phyloP scores from a whole-genome alignment of 2,113 vertebrate genomes.

The Eulemur rufifrons region DNA sequence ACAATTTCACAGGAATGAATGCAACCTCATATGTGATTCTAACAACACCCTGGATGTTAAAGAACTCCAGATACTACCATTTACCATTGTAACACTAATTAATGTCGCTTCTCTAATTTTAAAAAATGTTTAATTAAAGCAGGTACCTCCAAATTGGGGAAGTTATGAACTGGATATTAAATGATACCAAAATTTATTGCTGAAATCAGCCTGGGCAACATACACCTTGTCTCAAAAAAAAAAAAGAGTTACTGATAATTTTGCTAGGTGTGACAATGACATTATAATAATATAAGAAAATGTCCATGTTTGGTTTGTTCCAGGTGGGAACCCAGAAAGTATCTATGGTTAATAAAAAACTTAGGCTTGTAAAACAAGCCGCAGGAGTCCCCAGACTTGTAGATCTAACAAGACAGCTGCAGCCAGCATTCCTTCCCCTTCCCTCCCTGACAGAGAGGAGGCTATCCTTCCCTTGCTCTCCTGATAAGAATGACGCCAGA shows the following conservation, averaged over 20 bases:
- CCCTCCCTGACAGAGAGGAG: too few relatives aligned
- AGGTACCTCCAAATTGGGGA: neutral
- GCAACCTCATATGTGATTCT: neutral
- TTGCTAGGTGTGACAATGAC: neutral
- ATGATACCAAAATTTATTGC: neutral
- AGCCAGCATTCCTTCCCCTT: too few relatives aligned
- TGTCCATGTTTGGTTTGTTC: too few relatives aligned
- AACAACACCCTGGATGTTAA: neutral
- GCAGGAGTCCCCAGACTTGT: too few relatives aligned
- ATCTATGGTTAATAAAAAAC: too few relatives aligned
- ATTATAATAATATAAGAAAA: neutral
- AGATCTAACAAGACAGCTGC: too few relatives aligned
- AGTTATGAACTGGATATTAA: neutral
- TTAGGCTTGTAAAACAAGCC: too few relatives aligned
- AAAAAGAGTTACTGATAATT: neutral
- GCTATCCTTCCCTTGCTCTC: too few relatives aligned
- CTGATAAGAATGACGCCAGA: too few relatives aligned
- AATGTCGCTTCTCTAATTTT: neutral
- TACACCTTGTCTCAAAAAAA: too few relatives aligned
- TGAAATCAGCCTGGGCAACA: neutral
- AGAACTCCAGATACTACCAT: neutral
- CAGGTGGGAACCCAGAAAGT: too few relatives aligned
- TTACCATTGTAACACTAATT: neutral
- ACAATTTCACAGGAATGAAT: constrained; percentile 4
- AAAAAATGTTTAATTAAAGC: constrained; percentile 20